Conservation (phyloP, 1,140 invertebrate genomes). For the Zaprionus lachaisei region DNA sequence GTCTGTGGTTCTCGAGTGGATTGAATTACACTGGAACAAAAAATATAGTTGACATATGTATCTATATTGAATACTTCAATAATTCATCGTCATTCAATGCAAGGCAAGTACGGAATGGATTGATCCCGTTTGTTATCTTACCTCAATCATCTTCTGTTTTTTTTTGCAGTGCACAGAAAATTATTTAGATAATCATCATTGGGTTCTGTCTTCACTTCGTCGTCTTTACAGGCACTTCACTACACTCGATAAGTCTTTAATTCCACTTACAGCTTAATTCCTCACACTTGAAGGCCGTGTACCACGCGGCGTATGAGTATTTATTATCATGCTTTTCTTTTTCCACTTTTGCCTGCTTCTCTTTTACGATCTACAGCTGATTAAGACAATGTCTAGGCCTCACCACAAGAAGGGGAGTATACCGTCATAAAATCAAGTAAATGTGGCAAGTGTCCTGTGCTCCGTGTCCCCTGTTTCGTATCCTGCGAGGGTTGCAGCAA, state of each 20-base stretch:
- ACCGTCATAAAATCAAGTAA: slow-evolving; percentile 24
- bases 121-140: background rate
- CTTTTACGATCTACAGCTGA: slow-evolving; percentile 37
- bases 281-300: slow-evolving; percentile 15
- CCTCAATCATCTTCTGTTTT: background rate
- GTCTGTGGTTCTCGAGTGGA: slow-evolving; percentile 3
- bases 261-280: slow-evolving; percentile 47
- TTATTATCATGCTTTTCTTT: slow-evolving; percentile 22
- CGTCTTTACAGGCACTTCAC: background rate
- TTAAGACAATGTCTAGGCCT: slow-evolving; percentile 36
- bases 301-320: slow-evolving; percentile 44
- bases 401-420: background rate
- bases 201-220: background rate
- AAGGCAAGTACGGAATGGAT: background rate
- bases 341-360: background rate
- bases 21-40: background rate
- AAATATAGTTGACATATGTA: background rate
- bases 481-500: background rate
- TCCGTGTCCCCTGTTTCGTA: background rate
- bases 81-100: no score
- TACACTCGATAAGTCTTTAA: slow-evolving; percentile 32
- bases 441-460: slow-evolving; percentile 18
- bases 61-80: no score
- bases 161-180: slow-evolving; percentile 15
- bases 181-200: slow-evolving; percentile 30